A percentile compares a stretch with the other conserved stretches of the same genome.
These are phyloP conservation scores for Sminthopsis crassicaudata DNA, from an alignment of 2,113 vertebrate genomes.

Conservation along the genomic window DNA sequence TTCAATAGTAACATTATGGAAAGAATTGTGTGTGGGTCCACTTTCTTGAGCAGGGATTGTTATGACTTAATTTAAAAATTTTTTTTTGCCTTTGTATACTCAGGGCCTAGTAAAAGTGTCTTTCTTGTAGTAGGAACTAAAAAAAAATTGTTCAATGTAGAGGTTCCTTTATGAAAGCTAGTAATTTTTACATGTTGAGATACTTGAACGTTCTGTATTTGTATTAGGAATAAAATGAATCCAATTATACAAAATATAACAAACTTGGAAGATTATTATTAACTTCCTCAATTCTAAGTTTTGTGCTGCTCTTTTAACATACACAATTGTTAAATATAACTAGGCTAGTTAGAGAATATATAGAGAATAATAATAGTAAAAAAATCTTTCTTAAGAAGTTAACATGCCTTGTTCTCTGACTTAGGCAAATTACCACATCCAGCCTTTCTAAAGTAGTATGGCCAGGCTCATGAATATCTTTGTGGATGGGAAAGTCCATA, in stretches of 20 bases:
- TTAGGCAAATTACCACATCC: background rate
- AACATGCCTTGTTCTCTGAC: background rate
- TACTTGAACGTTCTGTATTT: background rate
- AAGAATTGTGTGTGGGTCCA: background rate
- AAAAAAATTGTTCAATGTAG: background rate
- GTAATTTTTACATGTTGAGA: background rate
- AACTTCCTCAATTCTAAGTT: background rate
- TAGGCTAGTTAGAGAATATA: too few species aligned
- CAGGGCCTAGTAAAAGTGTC: background rate
- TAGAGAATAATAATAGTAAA: too few species aligned
- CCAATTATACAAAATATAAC: background rate
- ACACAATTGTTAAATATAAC: background rate
- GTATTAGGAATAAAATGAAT: background rate
- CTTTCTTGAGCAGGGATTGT: background rate
- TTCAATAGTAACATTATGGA: background rate
- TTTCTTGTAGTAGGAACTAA: background rate
- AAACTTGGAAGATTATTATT: background rate
- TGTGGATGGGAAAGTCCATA: background rate
- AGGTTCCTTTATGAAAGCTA: background rate
- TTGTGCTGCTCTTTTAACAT: background rate
- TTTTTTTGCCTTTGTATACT: background rate
- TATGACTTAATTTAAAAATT: background rate
- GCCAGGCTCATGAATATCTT: background rate
- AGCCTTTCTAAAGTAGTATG: background rate
- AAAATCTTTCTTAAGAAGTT: background rate